Evolutionary conservation across 1,140 invertebrate genomes (phyloP), one percentile per base, ranked within the genome.

Genomic region (Prorops nasuta): DNA sequence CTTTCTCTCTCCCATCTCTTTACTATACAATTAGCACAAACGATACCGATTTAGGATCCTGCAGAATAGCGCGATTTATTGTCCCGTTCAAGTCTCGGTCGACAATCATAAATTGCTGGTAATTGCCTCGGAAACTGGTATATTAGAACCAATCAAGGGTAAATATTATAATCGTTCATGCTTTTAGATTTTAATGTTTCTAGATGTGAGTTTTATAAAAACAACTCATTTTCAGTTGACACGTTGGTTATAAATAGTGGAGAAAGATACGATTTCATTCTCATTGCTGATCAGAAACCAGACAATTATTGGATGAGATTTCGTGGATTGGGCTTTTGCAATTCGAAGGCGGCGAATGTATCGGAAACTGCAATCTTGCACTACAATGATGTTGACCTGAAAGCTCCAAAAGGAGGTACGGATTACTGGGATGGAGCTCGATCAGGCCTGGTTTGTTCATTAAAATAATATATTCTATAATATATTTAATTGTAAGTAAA

Each of bases 231-330:
- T 17, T 17, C 35, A 19, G 54, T 68, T 38, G 60, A 69, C 41
- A 60, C 66, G 9, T 52, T 69, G 2, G 41, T 63, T 15, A 56
- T 56, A 12, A 58, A 76, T 70, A 46, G 66, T 77, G 83, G 84
- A 1, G 85, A 87, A 62, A 67, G 84, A 38, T 82, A 81, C 70
- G 84, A 86, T 58, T 80, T 86, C 19, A 76, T 84, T 3, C 56
- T 87, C 0, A 63, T 70, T 3, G 77, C 83, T 2, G 68, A 80
- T 50, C 69, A 81, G 49, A 35, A 60, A 0, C 67, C 69, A 3
- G 73, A 67, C 0, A 81, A 78, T 3, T 86, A 85, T 54, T 84
- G 80, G 80, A 67, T 86, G 19, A 67, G 74, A 39, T 78, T 79
- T 2, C 63, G 67, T 28, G 79, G 80, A 18, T 54, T 74, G 0